Evolutionary conservation across 2,888 invertebrate species (phyloP), one percentile per base, ranked within the genome.

Genomic region (Galeruca laticollis): DNA sequence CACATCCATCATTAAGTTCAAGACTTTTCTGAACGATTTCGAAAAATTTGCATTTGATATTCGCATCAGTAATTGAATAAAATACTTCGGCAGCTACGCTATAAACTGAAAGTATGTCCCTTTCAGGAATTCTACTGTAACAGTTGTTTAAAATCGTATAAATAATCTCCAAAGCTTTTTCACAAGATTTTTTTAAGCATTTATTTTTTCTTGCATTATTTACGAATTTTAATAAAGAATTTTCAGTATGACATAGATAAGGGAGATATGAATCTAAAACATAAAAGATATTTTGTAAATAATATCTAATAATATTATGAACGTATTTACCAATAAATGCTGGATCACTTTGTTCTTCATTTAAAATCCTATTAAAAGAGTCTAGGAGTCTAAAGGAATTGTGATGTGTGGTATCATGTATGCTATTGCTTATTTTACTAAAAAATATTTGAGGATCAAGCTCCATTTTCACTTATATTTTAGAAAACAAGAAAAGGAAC

Each of bases 91-190:
- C 56, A 72, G 80, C 81, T 51, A 79, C 67, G 61, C 76, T 73
- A 64, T 80, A 78, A 40, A 83, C 78, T 33, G 75, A 75, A n/a
- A 79, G 57, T 43, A 82, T 73, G 67, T 82, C 76, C 69, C 76
- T 78, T 68, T 79, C 74, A 21, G 59, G 56, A 13, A 84, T 59
- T 77, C 79, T 81, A 8, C 49, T 13, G 2, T 77, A 65, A 69
- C 81, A 82, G 74, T 82, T 83, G 62, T 82, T 84, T 4, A 83
- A 75, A 2, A 84, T 68, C 8, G 80, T 78, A 72, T 79, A 81
- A 18, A 84, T 65, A 60, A 85, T 78, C 71, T 82, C 82, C 31
- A 84, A 73, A 65, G 78, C 76, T 67, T 75, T 74, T n/a, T 68
- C 57, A 35, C 78, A 72, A 20, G 79, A 73, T 56, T 76, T 72